Evolutionary conservation across 2,797 vertebrate species (phyloP).

Genomic region (Neomorphus geoffroyi): DNA sequence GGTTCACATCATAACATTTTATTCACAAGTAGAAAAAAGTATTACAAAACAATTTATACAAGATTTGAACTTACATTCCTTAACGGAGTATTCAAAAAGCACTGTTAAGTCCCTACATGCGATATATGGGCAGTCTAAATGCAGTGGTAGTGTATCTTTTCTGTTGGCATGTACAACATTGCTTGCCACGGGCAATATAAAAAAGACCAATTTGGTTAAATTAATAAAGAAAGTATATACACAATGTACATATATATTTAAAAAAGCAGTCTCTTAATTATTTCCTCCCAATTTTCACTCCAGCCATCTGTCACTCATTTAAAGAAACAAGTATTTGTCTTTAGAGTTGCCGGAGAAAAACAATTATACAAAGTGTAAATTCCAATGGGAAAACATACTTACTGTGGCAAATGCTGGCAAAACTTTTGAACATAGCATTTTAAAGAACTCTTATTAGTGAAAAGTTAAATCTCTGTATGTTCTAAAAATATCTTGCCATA

Average conservation of each 20-base stretch:
- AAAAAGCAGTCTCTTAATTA: not conserved
- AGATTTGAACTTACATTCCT: constrained; percentile 67
- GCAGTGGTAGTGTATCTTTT: not conserved
- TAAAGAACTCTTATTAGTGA: not conserved
- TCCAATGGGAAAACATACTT: constrained; percentile 28
- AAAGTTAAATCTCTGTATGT: not conserved
- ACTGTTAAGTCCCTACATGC: not conserved
- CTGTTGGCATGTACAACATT: constrained; percentile 42
- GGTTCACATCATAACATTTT: constrained; percentile 41
- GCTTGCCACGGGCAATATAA: constrained; percentile 69
- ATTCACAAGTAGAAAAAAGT: constrained; percentile 77
- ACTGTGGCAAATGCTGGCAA: constrained; percentile 8
- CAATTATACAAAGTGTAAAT: not conserved
- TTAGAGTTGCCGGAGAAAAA: not conserved
- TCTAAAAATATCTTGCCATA: constrained; percentile 12
- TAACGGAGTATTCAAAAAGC: constrained; percentile 59
- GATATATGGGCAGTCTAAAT: constrained; percentile 4
- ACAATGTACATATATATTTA: constrained; percentile 60
- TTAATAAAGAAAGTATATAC: constrained; percentile 72
- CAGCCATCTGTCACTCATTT: not conserved
- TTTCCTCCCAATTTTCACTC: not conserved
- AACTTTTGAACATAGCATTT: not conserved
- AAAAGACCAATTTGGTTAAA: constrained; percentile 71
- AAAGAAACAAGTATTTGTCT: not conserved
- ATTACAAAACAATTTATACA: constrained; percentile 71